These are phyloP conservation scores for Maconellicoccus hirsutus DNA, from an alignment of 1,140 invertebrate species.

Conservation along the genomic window DNA sequence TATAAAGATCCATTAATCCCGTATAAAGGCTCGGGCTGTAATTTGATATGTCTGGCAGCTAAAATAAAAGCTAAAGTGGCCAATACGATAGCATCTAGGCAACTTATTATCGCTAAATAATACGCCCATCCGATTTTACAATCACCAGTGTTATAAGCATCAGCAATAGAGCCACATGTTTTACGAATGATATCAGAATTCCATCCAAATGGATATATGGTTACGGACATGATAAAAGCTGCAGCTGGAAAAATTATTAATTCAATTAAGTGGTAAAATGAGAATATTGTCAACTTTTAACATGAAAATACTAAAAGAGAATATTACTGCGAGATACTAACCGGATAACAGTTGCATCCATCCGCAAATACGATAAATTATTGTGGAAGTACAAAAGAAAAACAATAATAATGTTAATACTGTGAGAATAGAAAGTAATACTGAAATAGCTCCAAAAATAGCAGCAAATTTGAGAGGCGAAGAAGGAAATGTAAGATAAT, in stretches of 20 bases:
- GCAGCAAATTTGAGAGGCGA: constrained; percentile 70
- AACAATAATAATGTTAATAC: constrained; percentile 83
- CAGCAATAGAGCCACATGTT: constrained; percentile 72
- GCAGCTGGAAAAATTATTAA: constrained; percentile 44
- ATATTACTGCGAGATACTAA: constrained; percentile 41
- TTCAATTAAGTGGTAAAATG: background rate
- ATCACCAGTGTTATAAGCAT: constrained; percentile 58
- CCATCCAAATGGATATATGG: constrained; percentile 89
- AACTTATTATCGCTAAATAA: constrained; percentile 80
- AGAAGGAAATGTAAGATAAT: constrained; percentile 68
- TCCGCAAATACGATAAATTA: constrained; percentile 83
- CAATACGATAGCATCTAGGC: constrained; percentile 79
- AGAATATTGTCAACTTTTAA: too few species aligned
- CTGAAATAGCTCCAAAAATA: constrained; percentile 74
- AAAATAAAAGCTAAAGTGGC: constrained; percentile 86
- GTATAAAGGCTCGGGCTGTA: constrained; percentile 69
- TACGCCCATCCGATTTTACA: constrained; percentile 93
- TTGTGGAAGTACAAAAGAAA: constrained; percentile 86
- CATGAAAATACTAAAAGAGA: background rate
- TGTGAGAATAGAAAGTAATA: constrained; percentile 68
- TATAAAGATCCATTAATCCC: constrained; percentile 32
- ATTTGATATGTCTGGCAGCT: constrained; percentile 71
- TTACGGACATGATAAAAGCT: constrained; percentile 69
- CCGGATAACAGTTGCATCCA: constrained; percentile 89
- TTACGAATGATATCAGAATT: constrained; percentile 64